These are phyloP conservation scores for Tillus elongatus DNA, from an alignment of 2,888 invertebrate species.

Conservation along the genomic window DNA sequence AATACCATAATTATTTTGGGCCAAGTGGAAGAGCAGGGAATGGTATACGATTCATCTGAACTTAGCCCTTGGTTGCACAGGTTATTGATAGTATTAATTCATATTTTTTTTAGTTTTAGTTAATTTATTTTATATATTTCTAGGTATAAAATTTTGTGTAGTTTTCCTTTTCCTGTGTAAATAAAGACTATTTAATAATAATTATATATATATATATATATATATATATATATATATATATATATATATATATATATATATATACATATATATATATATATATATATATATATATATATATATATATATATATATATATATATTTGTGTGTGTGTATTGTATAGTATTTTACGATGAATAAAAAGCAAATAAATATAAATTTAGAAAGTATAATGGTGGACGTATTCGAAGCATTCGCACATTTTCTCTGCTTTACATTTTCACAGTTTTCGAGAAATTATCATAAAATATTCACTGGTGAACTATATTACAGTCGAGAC, in stretches of 20 bases:
- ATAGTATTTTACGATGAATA: slow-evolving; percentile 15
- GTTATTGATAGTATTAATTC: no score
- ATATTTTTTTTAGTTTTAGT: no score
- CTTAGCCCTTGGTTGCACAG: no score
- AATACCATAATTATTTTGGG: no score
- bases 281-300: slow-evolving; percentile 10
- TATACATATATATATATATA: slow-evolving; percentile 10
- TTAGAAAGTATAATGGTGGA: slow-evolving; percentile 19
- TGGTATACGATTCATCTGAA: no score
- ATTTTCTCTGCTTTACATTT: slow-evolving; percentile 19
- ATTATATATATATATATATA: slow-evolving; percentile 9
- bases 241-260: slow-evolving; percentile 12
- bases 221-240: slow-evolving; percentile 12
- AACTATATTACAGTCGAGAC: slow-evolving; percentile 31
- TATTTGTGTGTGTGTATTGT: slow-evolving; percentile 4
- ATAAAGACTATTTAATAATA: no score
- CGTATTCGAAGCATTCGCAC: slow-evolving; percentile 20
- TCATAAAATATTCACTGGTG: slow-evolving; percentile 35
- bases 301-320: slow-evolving; percentile 6
- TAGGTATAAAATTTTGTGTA: no score
- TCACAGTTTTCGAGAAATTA: slow-evolving; percentile 27
- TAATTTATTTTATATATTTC: no score
- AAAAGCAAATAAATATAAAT: slow-evolving; percentile 21
- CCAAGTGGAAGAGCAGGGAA: no score
- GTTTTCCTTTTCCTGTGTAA: no score